Conservation (phyloP, 2,113 vertebrate genomes). For the Neoarius graeffei region DNA sequence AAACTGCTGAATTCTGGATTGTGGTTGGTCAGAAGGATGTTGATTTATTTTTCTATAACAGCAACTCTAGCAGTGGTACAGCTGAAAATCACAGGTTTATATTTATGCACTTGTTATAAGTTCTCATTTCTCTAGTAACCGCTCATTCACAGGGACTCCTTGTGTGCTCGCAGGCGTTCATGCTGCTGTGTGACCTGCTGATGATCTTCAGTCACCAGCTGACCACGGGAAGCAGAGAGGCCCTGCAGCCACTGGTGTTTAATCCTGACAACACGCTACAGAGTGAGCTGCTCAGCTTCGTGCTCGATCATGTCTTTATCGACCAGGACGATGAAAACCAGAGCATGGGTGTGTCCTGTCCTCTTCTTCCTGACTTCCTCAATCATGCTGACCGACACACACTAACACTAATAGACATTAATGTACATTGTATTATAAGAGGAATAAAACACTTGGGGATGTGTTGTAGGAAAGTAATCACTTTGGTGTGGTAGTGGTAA, state of each 20-base stretch:
- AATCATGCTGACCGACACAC: neutral
- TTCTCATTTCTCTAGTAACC: neutral
- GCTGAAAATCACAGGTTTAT: neutral
- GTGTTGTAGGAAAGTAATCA: neutral
- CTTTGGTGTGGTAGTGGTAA: neutral
- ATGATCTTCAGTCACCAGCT: conserved; percentile 99
- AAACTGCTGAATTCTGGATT: neutral
- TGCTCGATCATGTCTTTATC: conserved; percentile 84
- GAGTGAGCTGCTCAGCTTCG: conserved; percentile 94
- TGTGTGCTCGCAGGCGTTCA: conserved; percentile 84
- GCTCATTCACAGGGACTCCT: neutral
- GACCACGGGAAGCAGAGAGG: conserved; percentile 88
- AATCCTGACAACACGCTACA: conserved; percentile 94
- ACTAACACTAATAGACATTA: neutral
- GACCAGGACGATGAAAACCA: conserved; percentile 99
- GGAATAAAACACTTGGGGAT: neutral
- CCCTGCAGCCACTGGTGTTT: conserved; percentile 92
- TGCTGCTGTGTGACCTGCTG: conserved; percentile 97
- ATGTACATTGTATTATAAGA: neutral
- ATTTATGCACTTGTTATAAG: neutral
- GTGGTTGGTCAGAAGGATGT: neutral
- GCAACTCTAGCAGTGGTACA: neutral
- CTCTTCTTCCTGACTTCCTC: neutral
- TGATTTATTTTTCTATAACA: neutral
- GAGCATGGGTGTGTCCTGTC: conserved; percentile 83